Base-by-base conservation (phyloP, 1,140 invertebrate species). In the Metopolophium dirhodum region DNA sequence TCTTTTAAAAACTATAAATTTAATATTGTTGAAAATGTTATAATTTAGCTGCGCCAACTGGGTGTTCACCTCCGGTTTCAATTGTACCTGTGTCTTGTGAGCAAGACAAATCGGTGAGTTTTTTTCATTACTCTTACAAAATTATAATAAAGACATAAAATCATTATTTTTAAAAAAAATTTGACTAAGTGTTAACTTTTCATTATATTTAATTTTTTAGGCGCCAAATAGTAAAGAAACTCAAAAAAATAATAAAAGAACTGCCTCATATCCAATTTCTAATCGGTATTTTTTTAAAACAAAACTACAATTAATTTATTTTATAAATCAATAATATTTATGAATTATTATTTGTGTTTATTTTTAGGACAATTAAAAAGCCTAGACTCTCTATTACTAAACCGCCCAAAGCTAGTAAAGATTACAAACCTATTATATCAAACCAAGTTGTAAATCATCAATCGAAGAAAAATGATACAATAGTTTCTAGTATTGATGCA, bases 251-350 rank as follows among this genome's bases (percentile, higher is more conserved):
- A 2, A 7, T 9, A 93, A 93, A 93, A 85, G 91, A 93, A 93
- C 37, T 41, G 8, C 77, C 26, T 20, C 26, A 23, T 41, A 57
- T 93, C 30, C 8, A 86, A 37, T 85, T 85, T n/a, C 45, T 37
- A 54, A 85, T 57, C 35, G 30, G 91, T 93, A 93, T 86, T 91
- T 93, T 93, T 54, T 83, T 45, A 37, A 83, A 51, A 51, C 54
- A 45, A 14, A 90, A 90, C 41, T 30, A 45, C 11, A 26, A 22
- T 87, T 23, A 89, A 37, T 90, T 14, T 11, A 90, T 61, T 35
- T 41, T 30, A 7, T 61, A 6, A 91, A 35, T 49, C 77, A 82
- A 54, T 37, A 37, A 35, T 85, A 61, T 91, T 61, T 68, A 77
- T 22, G 8, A 37, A 91, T 68, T 82, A 26, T 57, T 85, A 26